Evolutionary conservation across 92 coral and sea anemone species (phyloP), one percentile per base, ranked within the genome.

Genomic region (Epizoanthus stellaris): DNA sequence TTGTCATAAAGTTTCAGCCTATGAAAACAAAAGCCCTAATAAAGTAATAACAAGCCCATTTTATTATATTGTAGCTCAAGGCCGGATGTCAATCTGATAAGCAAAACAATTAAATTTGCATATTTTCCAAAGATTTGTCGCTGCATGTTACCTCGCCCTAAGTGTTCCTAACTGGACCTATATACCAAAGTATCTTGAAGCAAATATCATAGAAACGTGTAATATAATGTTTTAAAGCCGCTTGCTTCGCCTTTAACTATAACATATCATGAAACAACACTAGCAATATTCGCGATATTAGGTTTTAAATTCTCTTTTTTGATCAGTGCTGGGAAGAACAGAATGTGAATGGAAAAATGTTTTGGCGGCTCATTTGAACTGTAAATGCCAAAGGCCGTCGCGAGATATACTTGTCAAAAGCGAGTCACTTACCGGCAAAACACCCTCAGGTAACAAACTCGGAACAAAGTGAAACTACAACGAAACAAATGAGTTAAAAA

Each of bases 371-470:
- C 49, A 10, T 30, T 5, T 67, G 49, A 67, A 67, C 73, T 67
- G 73, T 43, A 9, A 67, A 38, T 34, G 73, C 30, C 73, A 67
- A 67, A 38, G 73, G 73, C 73, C 73, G 42, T 38, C 8, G 49
- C 8, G 49, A 38, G 11, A 7, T 49, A 49, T 23, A 42, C 73
- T 68, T 68, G 45, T 38, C 73, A 39, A 38, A 1, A 11, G 54
- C 20, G 11, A 16, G 73, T 21, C 3, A 34, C 17, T 67, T 64
- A 64, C 69, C 69, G 73, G 73, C 47, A 68, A 68, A 68, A 68
- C 73, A 68, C 49, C 73, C 20, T 43, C 39, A 19, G 73, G 73
- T 1, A 52, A 52, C 56, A 68, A 15, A 17, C 21, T 19, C 6
- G 15, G 73, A 38, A 67, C 73, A 67, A 67, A 66, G 42, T 40